phyloP scores from a whole-genome alignment of 2,888 invertebrate genomes.

The Syrista parreyssii region DNA sequence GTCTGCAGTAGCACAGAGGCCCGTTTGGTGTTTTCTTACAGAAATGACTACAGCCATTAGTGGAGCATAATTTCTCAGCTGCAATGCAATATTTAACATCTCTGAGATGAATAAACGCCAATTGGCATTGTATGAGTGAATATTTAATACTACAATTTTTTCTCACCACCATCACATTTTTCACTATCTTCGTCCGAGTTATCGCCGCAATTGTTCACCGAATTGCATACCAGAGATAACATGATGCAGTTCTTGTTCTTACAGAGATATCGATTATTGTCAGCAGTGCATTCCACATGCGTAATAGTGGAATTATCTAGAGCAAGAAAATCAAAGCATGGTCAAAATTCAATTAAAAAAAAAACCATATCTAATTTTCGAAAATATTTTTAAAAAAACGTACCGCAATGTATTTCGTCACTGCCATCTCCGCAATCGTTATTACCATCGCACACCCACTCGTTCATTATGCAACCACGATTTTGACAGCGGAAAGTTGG shows the following conservation, averaged over 20 bases:
- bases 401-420: constrained; percentile 57
- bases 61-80: constrained; percentile 33
- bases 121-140: not conserved
- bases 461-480: constrained; percentile 68
- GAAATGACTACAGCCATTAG: constrained; percentile 62
- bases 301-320: constrained; percentile 53
- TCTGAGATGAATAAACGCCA: not conserved
- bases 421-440: constrained; percentile 70
- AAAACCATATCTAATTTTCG: too few relatives aligned
- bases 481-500: constrained; percentile 74
- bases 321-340: constrained; percentile 11
- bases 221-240: constrained; percentile 70
- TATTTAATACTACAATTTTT: not conserved
- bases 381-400: not conserved
- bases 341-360: not conserved
- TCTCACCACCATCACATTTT: constrained; percentile 56
- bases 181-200: constrained; percentile 71
- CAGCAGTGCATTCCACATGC: constrained; percentile 66
- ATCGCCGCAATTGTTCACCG: constrained; percentile 71
- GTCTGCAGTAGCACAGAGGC: constrained; percentile 71
- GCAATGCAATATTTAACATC: constrained; percentile 5
- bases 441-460: constrained; percentile 70
- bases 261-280: constrained; percentile 69
- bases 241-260: constrained; percentile 69
- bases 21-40: constrained; percentile 68